Conservation (phyloP, 2,113 vertebrate genomes). For the Antennarius striatus region DNA sequence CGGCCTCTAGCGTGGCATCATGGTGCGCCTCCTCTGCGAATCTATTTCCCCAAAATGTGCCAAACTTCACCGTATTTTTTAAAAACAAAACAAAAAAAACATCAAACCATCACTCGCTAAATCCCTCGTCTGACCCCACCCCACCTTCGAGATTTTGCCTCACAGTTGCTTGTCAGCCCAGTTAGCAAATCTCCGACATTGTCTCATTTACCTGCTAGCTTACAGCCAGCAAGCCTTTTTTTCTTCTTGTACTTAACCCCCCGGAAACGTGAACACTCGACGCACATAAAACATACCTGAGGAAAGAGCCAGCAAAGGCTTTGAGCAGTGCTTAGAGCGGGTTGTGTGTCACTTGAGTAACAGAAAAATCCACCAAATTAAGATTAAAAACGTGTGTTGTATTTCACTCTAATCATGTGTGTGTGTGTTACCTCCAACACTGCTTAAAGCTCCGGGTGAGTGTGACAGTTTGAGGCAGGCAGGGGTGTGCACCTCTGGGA, state of each 20-base stretch:
- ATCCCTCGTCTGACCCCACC: neutral
- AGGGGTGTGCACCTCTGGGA: constrained; percentile 69
- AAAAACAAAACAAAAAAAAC: constrained; percentile 13
- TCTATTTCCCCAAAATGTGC: neutral
- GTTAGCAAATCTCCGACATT: constrained; percentile 57
- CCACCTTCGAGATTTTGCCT: constrained; percentile 61
- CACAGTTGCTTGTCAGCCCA: constrained; percentile 61
- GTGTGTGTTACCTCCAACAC: constrained; percentile 59
- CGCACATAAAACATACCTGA: constrained; percentile 63
- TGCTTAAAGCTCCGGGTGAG: constrained; percentile 73
- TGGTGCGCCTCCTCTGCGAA: neutral
- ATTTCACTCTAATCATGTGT: constrained; percentile 13
- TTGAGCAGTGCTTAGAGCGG: constrained; percentile 72
- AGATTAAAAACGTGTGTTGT: constrained; percentile 14
- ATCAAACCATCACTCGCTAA: no score
- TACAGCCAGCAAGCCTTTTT: constrained; percentile 57
- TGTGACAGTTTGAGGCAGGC: constrained; percentile 68
- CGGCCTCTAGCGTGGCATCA: constrained; percentile 34
- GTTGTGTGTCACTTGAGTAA: constrained; percentile 12
- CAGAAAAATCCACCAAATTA: constrained; percentile 5
- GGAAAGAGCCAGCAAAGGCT: constrained; percentile 58
- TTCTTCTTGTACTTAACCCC: constrained; percentile 47
- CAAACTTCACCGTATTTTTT: no score
- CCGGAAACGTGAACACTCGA: constrained; percentile 56
- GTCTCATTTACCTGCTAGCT: constrained; percentile 45